A percentile compares a stretch with the other conserved stretches of the same genome.
These are phyloP conservation scores for Vespertilio murinus DNA, from an alignment of 2,797 vertebrate genomes.

Conservation along the genomic window DNA sequence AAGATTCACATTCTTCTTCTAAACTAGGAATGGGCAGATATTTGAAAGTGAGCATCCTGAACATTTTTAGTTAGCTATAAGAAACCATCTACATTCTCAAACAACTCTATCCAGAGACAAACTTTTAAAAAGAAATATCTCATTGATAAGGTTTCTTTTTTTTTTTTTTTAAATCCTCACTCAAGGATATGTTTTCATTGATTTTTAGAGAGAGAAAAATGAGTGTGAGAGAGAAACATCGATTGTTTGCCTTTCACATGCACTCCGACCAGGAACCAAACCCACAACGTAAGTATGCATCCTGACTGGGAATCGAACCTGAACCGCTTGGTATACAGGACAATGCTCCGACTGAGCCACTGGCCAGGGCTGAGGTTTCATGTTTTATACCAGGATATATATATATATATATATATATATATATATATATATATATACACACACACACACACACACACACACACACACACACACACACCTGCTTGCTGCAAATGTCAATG, in stretches of 20 bases:
- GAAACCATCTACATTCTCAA: slow-evolving; percentile 30
- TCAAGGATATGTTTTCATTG: neutral
- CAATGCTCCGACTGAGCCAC: neutral
- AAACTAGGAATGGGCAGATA: slow-evolving; percentile 87
- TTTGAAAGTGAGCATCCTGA: slow-evolving; percentile 64
- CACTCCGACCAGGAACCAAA: neutral
- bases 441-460: too few species aligned
- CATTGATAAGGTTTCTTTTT: neutral
- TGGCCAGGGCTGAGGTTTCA: neutral
- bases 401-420: too few species aligned
- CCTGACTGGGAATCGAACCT: neutral
- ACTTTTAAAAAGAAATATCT: neutral
- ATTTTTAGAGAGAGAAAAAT: neutral
- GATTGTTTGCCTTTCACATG: neutral
- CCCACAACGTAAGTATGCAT: neutral
- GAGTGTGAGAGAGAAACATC: neutral
- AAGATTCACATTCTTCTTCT: slow-evolving; percentile 94
- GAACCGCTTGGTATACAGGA: neutral
- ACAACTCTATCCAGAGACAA: neutral
- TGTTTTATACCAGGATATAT: neutral
- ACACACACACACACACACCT: too few species aligned
- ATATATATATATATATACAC: too few species aligned
- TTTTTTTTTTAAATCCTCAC: neutral
- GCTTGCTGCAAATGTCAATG: neutral
- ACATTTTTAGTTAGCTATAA: slow-evolving; percentile 34